Percentiles rank a stretch among this genome's conserved stretches.
Evolutionary conservation across 2,888 invertebrate species (phyloP).

Genomic region (Endomychus coccineus): DNA sequence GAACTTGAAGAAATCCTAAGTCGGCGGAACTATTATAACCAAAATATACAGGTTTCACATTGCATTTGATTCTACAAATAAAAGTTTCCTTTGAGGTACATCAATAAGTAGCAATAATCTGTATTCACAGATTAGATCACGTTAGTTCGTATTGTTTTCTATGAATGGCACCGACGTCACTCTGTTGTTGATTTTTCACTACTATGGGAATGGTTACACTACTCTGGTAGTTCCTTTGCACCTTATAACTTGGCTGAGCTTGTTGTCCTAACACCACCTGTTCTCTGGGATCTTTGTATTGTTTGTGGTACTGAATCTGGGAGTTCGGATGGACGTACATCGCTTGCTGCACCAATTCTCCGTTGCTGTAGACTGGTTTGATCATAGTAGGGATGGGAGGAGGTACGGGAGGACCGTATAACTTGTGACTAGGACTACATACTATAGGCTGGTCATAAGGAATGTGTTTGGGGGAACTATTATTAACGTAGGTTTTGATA

Average conservation of each 20-base stretch:
- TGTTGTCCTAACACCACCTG: slow-evolving; percentile 35
- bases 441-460: slow-evolving; percentile 26
- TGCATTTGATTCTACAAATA: not conserved
- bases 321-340: too few relatives aligned
- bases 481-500: slow-evolving; percentile 26
- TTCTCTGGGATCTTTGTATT: slow-evolving; percentile 36
- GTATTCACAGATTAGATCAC: slow-evolving; percentile 25
- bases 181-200: slow-evolving; percentile 31
- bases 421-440: slow-evolving; percentile 30
- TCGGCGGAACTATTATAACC: too few relatives aligned
- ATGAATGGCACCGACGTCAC: slow-evolving; percentile 27
- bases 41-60: too few relatives aligned
- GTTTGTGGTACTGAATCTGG: slow-evolving; percentile 35
- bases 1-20: too few relatives aligned
- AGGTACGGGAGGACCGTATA: slow-evolving; percentile 25
- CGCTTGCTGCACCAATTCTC: too few relatives aligned
- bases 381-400: not conserved
- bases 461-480: slow-evolving; percentile 37
- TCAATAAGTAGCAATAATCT: not conserved
- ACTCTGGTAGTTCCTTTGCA: slow-evolving; percentile 33
- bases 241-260: slow-evolving; percentile 29
- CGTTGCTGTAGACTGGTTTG: not conserved
- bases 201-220: slow-evolving; percentile 38
- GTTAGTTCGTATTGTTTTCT: slow-evolving; percentile 34
- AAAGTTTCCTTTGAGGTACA: not conserved